phyloP scores from a whole-genome alignment of 2,113 vertebrate genomes.

The Pontoporia blainvillei region DNA sequence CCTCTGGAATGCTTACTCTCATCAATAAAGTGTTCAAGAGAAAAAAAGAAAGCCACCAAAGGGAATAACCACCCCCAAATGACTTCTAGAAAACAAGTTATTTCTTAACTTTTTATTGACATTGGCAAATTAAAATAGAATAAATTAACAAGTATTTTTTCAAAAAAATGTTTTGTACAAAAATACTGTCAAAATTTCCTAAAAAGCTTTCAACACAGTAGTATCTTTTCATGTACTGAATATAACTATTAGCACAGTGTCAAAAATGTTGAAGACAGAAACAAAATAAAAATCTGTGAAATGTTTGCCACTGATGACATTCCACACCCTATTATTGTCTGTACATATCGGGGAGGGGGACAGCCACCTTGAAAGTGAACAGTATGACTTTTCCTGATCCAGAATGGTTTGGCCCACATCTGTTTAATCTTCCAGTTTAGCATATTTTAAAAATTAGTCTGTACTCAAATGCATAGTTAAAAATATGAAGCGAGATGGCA shows the following conservation, averaged over 20 bases:
- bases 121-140: conserved; percentile 96
- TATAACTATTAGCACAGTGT: conserved; percentile 92
- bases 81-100: conserved; percentile 84
- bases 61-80: conserved; percentile 61
- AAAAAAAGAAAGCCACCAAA: background rate
- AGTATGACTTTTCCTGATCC: conserved; percentile 83
- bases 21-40: conserved; percentile 76
- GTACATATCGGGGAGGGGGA: conserved; percentile 82
- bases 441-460: conserved; percentile 76
- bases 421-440: conserved; percentile 87
- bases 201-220: conserved; percentile 94
- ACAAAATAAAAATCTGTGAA: conserved; percentile 82
- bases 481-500: conserved; percentile 88
- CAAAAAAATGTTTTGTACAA: conserved; percentile 93
- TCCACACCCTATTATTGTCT: conserved; percentile 87
- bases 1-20: conserved; percentile 81
- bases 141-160: conserved; percentile 94
- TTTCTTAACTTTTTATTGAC: conserved; percentile 92
- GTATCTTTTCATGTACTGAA: conserved; percentile 91
- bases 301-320: conserved; percentile 84
- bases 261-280: conserved; percentile 86
- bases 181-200: conserved; percentile 96
- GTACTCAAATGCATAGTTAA: conserved; percentile 88
- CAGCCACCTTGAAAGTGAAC: conserved; percentile 82
- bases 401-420: conserved; percentile 85